Base-by-base conservation (phyloP, 2,888 invertebrate species). In the Fissipunctia ypsillon region DNA sequence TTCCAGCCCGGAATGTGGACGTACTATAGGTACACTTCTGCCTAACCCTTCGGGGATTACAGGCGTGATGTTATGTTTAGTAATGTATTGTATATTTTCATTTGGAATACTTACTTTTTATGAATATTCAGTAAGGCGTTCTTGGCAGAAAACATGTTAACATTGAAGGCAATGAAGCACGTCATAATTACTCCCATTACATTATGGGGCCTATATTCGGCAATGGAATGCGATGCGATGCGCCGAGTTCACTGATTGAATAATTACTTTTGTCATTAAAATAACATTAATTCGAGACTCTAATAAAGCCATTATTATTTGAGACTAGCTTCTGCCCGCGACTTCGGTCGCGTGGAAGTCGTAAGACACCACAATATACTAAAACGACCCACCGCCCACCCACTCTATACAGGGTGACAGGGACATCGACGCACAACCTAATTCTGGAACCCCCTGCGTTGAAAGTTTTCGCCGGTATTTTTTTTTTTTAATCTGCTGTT, bases 181-280 rank as follows among this genome's bases (percentile, higher is more conserved):
- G 3, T n/a, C 16, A 19, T 61, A 45, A 35, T 61, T 45, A 61
- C 61, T 28, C 0, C 22, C 16, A 2, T 22, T 19, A 38, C 9
- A n/a, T 19, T 1, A 35, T 0, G 19, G 19, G 19, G 22, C 45
- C 28, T 16, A 9, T 48, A 7, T 48, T 48, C 14, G 12, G 4
- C n/a, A 56, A 28, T 14, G 12, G n/a, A 25, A 50, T 43, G 35
- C 12, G 28, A 50, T 43, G 35, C 12, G 28, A 22, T 48, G 52
- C 0, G 2, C 25, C 0, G 56, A 75, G 76, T 61, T 71, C 76
- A 65, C 43, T 60, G 66, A 48, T 67, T 63, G 7, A 38, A 31
- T 67, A 73, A 78, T 78, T 66, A 63, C 54, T 31, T 50, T n/a
- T 31, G 64, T 43, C 48, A 48, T 74, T 74, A 78, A 65, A 43